Evolutionary conservation across 2,888 invertebrate species (phyloP).

Genomic region (Tetropium fuscum): DNA sequence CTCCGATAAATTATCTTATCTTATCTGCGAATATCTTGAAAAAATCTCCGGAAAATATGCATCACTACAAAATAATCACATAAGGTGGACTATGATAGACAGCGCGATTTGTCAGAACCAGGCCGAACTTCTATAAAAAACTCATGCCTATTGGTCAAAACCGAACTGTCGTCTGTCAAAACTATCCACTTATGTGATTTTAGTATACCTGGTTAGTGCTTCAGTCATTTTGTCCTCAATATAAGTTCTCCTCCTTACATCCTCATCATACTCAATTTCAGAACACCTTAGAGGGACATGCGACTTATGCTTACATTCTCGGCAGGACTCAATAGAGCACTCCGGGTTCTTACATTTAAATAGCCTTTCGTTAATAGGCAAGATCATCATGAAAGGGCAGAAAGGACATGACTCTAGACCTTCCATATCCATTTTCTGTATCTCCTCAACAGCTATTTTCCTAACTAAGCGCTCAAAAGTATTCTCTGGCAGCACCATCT

Average conservation of each 20-base stretch:
- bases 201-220: conserved; percentile 64
- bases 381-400: conserved; percentile 69
- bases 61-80: too few species aligned
- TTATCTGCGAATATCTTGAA: too few species aligned
- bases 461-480: conserved; percentile 65
- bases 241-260: conserved; percentile 64
- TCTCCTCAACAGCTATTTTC: conserved; percentile 68
- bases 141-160: too few species aligned
- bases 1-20: too few species aligned
- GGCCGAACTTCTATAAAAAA: too few species aligned
- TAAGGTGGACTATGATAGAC: too few species aligned
- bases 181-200: too few species aligned
- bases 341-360: conserved; percentile 70
- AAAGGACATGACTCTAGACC: conserved; percentile 70
- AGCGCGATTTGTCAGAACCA: too few species aligned
- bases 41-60: too few species aligned
- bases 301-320: conserved; percentile 67
- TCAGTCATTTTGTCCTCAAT: conserved; percentile 71
- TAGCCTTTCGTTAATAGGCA: conserved; percentile 63
- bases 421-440: conserved; percentile 68
- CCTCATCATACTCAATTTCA: conserved; percentile 67
- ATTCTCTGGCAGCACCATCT: conserved; percentile 65
- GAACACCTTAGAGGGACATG: conserved; percentile 69
- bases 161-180: too few species aligned
- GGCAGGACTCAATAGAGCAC: conserved; percentile 70